phyloP scores from a whole-genome alignment of 1,140 invertebrate genomes.

The Drosophila takahashii region DNA sequence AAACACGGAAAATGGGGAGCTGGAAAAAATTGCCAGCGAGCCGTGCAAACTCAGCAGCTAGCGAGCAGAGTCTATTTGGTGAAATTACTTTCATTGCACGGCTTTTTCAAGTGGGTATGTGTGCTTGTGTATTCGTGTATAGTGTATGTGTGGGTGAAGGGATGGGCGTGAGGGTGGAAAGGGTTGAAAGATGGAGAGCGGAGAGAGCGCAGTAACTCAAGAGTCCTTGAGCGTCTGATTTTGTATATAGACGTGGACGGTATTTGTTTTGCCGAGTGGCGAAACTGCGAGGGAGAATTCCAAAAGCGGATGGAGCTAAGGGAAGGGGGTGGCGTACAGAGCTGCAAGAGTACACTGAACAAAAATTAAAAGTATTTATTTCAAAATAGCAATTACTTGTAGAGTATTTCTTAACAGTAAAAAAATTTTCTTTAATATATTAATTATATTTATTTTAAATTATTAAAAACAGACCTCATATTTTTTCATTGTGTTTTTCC shows the following conservation, averaged over 20 bases:
- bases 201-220: conserved; percentile 57
- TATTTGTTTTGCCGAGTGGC: conserved; percentile 73
- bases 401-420: no score
- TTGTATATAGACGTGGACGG: conserved; percentile 80
- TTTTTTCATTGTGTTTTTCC: no score
- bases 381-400: not conserved
- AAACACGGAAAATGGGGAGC: conserved; percentile 11
- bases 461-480: no score
- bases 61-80: conserved; percentile 69
- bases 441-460: no score
- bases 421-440: no score
- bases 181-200: conserved; percentile 17
- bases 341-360: conserved; percentile 1
- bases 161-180: not conserved
- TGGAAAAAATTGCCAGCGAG: conserved; percentile 33
- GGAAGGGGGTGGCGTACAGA: not conserved
- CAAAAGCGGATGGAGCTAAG: not conserved
- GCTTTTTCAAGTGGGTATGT: conserved; percentile 63
- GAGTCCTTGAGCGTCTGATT: conserved; percentile 83
- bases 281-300: conserved; percentile 26
- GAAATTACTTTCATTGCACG: conserved; percentile 82
- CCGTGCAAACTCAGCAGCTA: conserved; percentile 53
- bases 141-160: conserved; percentile 1
- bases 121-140: conserved; percentile 11
- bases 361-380: no score